These are phyloP conservation scores for Blastobasis lacticolella DNA, from an alignment of 2,888 invertebrate species.

Conservation along the genomic window DNA sequence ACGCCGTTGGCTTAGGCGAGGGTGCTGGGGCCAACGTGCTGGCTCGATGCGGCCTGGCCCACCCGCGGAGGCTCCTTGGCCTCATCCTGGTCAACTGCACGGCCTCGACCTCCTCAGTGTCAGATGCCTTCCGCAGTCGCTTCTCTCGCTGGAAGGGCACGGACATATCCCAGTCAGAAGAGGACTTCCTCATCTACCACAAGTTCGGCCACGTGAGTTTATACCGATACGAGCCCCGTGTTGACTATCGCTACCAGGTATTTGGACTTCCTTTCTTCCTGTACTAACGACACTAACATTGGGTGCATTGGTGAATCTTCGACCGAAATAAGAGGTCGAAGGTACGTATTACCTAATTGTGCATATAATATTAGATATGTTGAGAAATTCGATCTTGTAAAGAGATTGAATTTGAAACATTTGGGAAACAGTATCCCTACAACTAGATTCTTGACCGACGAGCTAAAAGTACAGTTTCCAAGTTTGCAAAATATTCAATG, in stretches of 20 bases:
- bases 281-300: conserved; percentile 37
- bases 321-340: too few relatives aligned
- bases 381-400: too few relatives aligned
- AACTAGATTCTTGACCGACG: too few relatives aligned
- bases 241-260: conserved; percentile 58
- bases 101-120: conserved; percentile 87
- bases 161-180: conserved; percentile 89
- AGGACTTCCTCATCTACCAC: conserved; percentile 90
- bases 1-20: conserved; percentile 89
- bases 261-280: conserved; percentile 32
- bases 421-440: too few relatives aligned
- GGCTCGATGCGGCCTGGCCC: conserved; percentile 87
- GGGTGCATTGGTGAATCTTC: neutral
- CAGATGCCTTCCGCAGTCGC: conserved; percentile 89
- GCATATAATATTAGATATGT: too few relatives aligned
- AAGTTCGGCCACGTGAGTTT: conserved; percentile 93
- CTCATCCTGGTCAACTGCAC: conserved; percentile 91
- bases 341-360: too few relatives aligned
- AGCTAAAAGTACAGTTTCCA: too few relatives aligned
- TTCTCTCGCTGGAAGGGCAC: conserved; percentile 89
- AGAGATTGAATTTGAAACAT: too few relatives aligned
- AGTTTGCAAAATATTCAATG: too few relatives aligned
- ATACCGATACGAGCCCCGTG: conserved; percentile 27
- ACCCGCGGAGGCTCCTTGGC: conserved; percentile 85
- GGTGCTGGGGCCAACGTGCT: conserved; percentile 92